Base-by-base conservation (phyloP, 2,113 vertebrate species). In the Pyxicephalus adspersus region DNA sequence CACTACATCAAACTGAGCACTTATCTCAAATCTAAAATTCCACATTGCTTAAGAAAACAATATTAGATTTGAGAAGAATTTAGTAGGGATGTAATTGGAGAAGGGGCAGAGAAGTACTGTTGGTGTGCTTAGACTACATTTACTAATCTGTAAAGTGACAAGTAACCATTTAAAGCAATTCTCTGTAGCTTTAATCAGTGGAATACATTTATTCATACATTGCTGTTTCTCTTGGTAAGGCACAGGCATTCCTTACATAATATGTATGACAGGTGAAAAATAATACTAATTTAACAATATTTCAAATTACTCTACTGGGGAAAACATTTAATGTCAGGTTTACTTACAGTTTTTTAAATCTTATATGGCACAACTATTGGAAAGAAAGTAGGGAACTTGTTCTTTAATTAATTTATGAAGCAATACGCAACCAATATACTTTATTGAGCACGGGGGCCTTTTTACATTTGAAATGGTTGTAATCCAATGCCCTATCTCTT, bases 1-100 rank as follows among this genome's bases (percentile, higher is more conserved):
- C 92, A 91, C 91, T 94, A 92, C 92, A 93, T 94, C 93, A 94
- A 94, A 94, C 92, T 90, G 91, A 93, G 92, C 88, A 87, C 90
- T 92, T 94, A 94, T 93, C 92, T 93, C 85, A 90, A 89, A 93
- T 94, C 92, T 91, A 93, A 92, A 91, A 91, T 91, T 91, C 88
- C 86, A 90, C 38, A 75, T 82, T 64, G 52, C 77, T 31, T 83
- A 64, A 31, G 66, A 63, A 86, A 57, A 80, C 29, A 54, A 76
- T 82, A 76, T 70, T 72, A 65, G n/a, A 26, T 79, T 74, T n/a
- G 54, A 72, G 57, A 67, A 73, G 57, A 38, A 65, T 75, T 82
- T 75, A 73, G 67, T 52, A 54, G 58, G 28, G 66, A 73, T 63
- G 60, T 73, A 64, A 73, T 71, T 75, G 61, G 70, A 64, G 80